Evolutionary conservation across 2,113 vertebrate genomes (phyloP), one percentile per base, ranked within the genome.

Genomic region (Perccottus glenii): DNA sequence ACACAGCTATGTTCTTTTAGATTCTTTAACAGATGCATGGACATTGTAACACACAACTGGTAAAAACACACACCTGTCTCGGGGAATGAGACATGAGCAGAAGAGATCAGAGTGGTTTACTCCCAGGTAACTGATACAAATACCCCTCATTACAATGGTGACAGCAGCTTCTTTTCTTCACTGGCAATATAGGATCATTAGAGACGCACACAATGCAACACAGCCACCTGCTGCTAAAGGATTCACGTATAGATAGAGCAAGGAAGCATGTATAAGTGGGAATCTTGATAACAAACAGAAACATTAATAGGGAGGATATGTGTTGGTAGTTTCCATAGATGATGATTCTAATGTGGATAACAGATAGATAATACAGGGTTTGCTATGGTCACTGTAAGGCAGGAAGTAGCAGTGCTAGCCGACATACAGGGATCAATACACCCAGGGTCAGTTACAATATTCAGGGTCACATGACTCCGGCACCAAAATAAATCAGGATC

Each of bases 361-460:
- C 85, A 27, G 85, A 92, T 89, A 84, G 89, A 92, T 90, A 63
- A 75, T 60, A 67, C 69, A 87, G 81, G 80, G 81, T 87, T 88
- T 88, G 89, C 87, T 64, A 74, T 82, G 90, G 79, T 84, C 77
- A 82, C 90, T 89, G 86, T 84, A 86, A 89, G 80, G 87, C 90
- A 93, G 91, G 92, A 93, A 88, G 90, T 90, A 58, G 85, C 85
- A 80, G 89, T 73, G 81, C 89, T 87, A 75, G 88, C 84, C 90
- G 74, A 86, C 83, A 90, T 78, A 76, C 75, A 79, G 67, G 87
- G 93, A 94, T 94, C 92, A 90, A 93, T 93, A 89, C 64, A 44
- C 86, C 78, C 72, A 80, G 91, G 91, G 89, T 94, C 92, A 92
- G 90, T 93, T 94, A 91, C 92, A 93, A 92, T 90, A 92, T 87